A percentile compares a stretch with the other conserved stretches of the same genome.
Conservation (phyloP, 2,888 invertebrate genomes). For the Pasiphila rectangulata region DNA sequence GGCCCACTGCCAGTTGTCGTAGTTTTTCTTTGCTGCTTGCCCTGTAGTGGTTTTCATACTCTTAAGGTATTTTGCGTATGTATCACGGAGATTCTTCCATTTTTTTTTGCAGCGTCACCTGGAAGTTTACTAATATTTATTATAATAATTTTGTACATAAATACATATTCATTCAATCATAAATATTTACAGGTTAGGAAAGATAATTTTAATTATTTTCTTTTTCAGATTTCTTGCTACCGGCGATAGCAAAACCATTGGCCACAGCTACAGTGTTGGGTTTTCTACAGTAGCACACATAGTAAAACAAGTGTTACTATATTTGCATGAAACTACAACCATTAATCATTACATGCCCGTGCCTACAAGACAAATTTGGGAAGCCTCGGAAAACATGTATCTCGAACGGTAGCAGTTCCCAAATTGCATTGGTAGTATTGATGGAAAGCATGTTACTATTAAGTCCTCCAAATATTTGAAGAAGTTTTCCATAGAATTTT, state of each 20-base stretch:
- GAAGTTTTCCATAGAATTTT: slow-evolving; percentile 12
- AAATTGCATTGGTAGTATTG: slow-evolving; percentile 26
- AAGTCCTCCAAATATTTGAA: slow-evolving; percentile 14
- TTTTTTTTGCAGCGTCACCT: neutral
- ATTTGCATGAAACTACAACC: slow-evolving; percentile 9
- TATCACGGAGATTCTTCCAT: slow-evolving; percentile 2
- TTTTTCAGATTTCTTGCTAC: slow-evolving; percentile 14
- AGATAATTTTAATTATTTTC: neutral
- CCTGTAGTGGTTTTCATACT: slow-evolving; percentile 13
- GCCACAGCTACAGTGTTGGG: slow-evolving; percentile 7
- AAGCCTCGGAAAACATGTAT: slow-evolving; percentile 12
- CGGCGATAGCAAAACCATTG: slow-evolving; percentile 5
- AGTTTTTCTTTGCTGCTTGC: slow-evolving; percentile 11
- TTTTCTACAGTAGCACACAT: slow-evolving; percentile 1
- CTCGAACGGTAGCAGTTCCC: slow-evolving; percentile 21
- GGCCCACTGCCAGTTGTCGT: slow-evolving; percentile 19
- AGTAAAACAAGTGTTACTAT: slow-evolving; percentile 7
- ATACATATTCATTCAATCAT: neutral
- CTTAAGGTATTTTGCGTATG: slow-evolving; percentile 10
- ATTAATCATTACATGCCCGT: slow-evolving; percentile 20
- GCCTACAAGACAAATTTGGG: slow-evolving; percentile 22
- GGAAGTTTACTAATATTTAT: slow-evolving; percentile 1
- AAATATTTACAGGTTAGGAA: neutral
- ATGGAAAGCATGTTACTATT: slow-evolving; percentile 27
- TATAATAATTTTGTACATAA: neutral